Evolutionary conservation across 2,797 vertebrate species (phyloP).

Genomic region (Darevskia nairensis): DNA sequence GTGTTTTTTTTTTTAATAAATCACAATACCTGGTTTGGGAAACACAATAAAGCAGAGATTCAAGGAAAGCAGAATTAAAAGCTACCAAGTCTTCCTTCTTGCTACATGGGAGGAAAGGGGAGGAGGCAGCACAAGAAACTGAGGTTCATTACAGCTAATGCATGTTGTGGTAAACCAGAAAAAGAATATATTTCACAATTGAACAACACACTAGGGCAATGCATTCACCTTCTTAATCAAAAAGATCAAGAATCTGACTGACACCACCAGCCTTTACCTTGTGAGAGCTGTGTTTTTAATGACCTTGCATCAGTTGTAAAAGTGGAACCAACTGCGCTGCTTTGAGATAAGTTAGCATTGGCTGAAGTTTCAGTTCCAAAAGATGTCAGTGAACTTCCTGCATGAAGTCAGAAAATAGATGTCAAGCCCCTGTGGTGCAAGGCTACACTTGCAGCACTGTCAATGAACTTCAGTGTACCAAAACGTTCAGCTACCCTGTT

Average conservation of each 20-base stretch:
- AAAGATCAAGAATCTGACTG: neutral
- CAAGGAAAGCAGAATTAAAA: too few relatives aligned
- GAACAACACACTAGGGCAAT: neutral
- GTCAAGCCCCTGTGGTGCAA: neutral
- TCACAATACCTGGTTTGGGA: too few relatives aligned
- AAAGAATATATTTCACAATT: neutral
- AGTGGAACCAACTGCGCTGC: conserved; percentile 78
- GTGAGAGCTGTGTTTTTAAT: conserved; percentile 82
- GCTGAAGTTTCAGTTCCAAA: conserved; percentile 82
- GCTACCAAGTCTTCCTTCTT: too few relatives aligned
- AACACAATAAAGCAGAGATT: too few relatives aligned
- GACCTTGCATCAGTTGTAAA: conserved; percentile 82
- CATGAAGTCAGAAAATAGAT: conserved; percentile 62
- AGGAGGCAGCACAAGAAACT: too few relatives aligned
- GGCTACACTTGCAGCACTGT: neutral
- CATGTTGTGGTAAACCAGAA: too few relatives aligned
- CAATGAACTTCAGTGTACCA: neutral
- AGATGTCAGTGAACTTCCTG: conserved; percentile 84
- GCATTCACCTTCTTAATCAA: neutral
- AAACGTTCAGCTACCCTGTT: neutral
- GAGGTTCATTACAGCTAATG: too few relatives aligned
- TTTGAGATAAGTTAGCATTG: conserved; percentile 80
- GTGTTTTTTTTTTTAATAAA: too few relatives aligned
- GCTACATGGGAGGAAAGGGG: too few relatives aligned
- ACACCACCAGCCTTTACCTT: conserved; percentile 80